Evolutionary conservation across 2,888 invertebrate species (phyloP).

Genomic region (Romanomermis culicivorax): DNA sequence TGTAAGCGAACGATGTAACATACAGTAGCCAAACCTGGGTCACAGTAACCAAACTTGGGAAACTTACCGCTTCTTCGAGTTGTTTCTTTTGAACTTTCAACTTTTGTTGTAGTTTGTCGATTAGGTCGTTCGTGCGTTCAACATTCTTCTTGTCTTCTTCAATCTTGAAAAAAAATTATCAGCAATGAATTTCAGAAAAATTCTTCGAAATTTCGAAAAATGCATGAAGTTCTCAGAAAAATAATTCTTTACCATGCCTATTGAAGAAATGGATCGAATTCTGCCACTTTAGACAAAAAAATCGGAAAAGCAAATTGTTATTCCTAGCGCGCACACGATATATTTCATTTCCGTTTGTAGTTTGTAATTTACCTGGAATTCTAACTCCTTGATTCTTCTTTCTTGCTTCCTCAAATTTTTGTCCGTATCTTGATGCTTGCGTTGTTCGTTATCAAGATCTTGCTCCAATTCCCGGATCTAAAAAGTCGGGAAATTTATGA

Average conservation of each 20-base stretch:
- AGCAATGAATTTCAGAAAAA: too few relatives aligned
- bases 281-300: too few relatives aligned
- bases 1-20: too few relatives aligned
- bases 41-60: too few relatives aligned
- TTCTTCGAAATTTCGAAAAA: neutral
- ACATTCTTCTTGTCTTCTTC: slow-evolving; percentile 99
- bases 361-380: slow-evolving; percentile 30
- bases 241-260: neutral
- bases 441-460: slow-evolving; percentile 23
- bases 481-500: neutral
- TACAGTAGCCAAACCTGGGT: too few relatives aligned
- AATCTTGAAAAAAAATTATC: slow-evolving; percentile 10
- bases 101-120: slow-evolving; percentile 98
- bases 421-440: slow-evolving; percentile 36
- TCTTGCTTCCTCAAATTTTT: slow-evolving; percentile 36
- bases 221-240: too few relatives aligned
- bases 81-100: slow-evolving; percentile 99
- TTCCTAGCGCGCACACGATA: too few relatives aligned
- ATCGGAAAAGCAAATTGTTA: too few relatives aligned
- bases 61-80: slow-evolving; percentile 71
- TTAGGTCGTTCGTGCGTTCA: slow-evolving; percentile 95
- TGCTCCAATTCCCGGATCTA: slow-evolving; percentile 14
- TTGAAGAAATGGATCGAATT: too few relatives aligned
- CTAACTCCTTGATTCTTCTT: slow-evolving; percentile 34
- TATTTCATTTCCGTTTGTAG: too few relatives aligned